A percentile compares a stretch with the other conserved stretches of the same genome.
Conservation (phyloP, 2,113 vertebrate genomes). For the Corythornis vintsioides region DNA sequence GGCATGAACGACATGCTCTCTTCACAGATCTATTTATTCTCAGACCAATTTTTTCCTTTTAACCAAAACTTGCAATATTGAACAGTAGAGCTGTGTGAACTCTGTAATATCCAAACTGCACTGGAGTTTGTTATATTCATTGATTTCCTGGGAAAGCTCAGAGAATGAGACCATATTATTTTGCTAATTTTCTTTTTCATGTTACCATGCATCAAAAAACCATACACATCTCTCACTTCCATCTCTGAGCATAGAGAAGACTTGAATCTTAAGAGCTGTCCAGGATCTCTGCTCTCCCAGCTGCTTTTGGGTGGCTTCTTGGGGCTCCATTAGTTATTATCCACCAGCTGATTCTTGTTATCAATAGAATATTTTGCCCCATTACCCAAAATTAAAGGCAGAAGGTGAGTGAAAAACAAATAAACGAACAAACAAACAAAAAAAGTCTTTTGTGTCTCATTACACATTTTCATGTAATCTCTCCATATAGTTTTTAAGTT, state of each 20-base stretch:
- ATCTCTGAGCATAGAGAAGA: not conserved
- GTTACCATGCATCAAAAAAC: not conserved
- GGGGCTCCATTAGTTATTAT: not conserved
- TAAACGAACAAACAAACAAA: not conserved
- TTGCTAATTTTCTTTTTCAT: slow-evolving; percentile 5
- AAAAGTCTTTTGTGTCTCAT: not conserved
- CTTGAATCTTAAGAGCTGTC: not conserved
- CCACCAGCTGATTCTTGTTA: not conserved
- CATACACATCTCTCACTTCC: not conserved
- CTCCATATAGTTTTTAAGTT: slow-evolving; percentile 72
- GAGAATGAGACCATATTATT: not conserved
- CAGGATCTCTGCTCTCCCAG: not conserved
- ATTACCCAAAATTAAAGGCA: slow-evolving; percentile 75
- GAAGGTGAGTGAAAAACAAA: slow-evolving; percentile 70
- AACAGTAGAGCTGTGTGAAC: not conserved
- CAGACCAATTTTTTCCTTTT: not conserved
- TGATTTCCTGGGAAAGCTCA: slow-evolving; percentile 37
- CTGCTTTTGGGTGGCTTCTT: slow-evolving; percentile 4
- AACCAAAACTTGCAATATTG: not conserved
- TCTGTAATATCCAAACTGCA: slow-evolving; percentile 25
- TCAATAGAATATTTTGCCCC: slow-evolving; percentile 3
- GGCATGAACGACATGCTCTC: not conserved
- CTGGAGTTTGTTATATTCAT: slow-evolving; percentile 28
- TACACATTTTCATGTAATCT: slow-evolving; percentile 70
- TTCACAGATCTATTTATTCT: not conserved